Evolutionary conservation across 2,113 vertebrate species (phyloP).

Genomic region (Cisticola juncidis): DNA sequence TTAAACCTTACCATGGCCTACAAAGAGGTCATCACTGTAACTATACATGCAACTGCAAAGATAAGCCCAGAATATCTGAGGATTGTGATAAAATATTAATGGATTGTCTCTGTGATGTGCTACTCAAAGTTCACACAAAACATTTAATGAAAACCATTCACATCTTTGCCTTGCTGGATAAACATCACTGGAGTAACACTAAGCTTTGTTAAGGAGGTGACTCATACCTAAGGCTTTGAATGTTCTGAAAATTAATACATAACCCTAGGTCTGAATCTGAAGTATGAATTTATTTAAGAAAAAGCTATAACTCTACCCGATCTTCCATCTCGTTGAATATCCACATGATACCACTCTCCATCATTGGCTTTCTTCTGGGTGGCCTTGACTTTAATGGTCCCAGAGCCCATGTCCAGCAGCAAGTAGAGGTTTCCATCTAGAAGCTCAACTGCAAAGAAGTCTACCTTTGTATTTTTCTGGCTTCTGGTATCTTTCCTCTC

Average conservation of each 20-base stretch:
- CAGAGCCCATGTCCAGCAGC: constrained; percentile 96
- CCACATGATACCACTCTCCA: constrained; percentile 95
- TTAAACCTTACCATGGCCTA: background rate
- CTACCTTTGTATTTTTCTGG: constrained; percentile 95
- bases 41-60: background rate
- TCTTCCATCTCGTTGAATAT: constrained; percentile 95
- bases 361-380: constrained; percentile 95
- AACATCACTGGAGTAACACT: background rate
- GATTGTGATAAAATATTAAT: background rate
- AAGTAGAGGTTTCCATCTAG: constrained; percentile 92
- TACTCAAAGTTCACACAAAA: background rate
- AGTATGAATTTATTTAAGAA: background rate
- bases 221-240: background rate
- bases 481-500: constrained; percentile 87
- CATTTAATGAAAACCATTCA: background rate
- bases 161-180: constrained; percentile 1
- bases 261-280: background rate
- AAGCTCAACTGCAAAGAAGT: constrained; percentile 96
- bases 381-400: constrained; percentile 96
- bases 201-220: background rate
- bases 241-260: background rate
- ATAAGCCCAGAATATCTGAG: background rate
- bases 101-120: background rate
- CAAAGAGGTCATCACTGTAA: background rate
- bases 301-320: constrained; percentile 80